Evolutionary conservation across 2,113 vertebrate species (phyloP).

Genomic region (Calidris pugnax): DNA sequence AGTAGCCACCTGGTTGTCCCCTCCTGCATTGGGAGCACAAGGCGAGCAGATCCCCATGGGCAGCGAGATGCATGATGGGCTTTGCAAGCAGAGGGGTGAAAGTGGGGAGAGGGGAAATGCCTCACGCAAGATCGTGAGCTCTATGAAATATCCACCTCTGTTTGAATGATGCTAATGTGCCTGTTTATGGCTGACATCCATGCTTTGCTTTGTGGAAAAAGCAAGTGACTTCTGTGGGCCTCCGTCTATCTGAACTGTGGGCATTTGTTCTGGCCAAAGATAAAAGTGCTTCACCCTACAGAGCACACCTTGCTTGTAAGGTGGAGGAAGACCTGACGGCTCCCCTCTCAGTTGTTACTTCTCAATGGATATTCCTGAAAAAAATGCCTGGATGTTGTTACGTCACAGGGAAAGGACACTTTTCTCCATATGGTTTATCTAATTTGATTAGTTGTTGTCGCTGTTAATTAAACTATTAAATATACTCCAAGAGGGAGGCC

Average conservation of each 20-base stretch:
- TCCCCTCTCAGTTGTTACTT: neutral
- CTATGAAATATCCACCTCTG: neutral
- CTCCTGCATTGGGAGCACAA: neutral
- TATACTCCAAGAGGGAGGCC: neutral
- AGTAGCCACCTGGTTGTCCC: fast-evolving
- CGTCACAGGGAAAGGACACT: neutral
- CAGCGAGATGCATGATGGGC: fast-evolving
- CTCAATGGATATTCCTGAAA: neutral
- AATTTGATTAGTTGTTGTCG: neutral
- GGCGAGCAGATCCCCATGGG: fast-evolving
- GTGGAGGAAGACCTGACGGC: neutral
- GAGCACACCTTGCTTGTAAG: neutral
- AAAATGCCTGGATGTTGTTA: neutral
- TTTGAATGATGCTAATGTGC: neutral
- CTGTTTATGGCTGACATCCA: fast-evolving
- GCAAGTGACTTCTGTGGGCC: fast-evolving
- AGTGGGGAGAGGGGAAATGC: fast-evolving
- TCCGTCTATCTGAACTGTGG: neutral
- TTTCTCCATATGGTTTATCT: neutral
- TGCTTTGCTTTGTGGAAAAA: neutral
- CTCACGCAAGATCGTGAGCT: fast-evolving
- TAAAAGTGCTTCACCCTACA: neutral
- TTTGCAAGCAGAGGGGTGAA: neutral
- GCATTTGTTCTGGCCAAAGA: neutral
- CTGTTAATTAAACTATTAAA: neutral